A percentile compares a stretch with the other conserved stretches of the same genome.
Conservation (phyloP, 2,113 vertebrate species). For the Corythoichthys intestinalis region DNA sequence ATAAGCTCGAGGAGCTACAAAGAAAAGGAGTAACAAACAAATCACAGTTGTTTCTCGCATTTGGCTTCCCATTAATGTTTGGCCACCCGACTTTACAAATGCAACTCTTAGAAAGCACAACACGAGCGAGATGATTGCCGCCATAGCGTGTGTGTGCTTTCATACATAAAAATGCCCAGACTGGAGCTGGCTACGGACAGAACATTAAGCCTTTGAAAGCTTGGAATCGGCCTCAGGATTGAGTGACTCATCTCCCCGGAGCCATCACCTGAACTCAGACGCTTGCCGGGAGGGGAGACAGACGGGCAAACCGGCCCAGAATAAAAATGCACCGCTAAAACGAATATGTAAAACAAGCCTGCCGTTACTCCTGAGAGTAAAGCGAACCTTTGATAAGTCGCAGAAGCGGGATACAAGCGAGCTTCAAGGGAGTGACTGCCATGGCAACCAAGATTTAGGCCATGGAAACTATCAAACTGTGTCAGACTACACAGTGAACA, state of each 20-base stretch:
- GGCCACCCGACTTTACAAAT: neutral
- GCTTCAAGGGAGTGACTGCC: slow-evolving; percentile 5
- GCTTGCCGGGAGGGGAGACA: slow-evolving; percentile 9
- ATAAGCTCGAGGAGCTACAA: neutral
- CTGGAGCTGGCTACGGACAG: slow-evolving; percentile 17
- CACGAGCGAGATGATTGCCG: neutral
- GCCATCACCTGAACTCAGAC: slow-evolving; percentile 42
- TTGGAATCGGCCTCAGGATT: slow-evolving; percentile 9
- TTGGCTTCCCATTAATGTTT: neutral
- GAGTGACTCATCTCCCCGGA: slow-evolving; percentile 12
- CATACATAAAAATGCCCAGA: slow-evolving; percentile 12
- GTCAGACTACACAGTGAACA: neutral
- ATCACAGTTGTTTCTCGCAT: neutral
- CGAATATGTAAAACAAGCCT: neutral
- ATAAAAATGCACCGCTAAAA: neutral
- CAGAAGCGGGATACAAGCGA: neutral
- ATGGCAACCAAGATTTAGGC: slow-evolving; percentile 3
- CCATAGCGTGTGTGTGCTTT: neutral
- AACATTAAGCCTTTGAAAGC: slow-evolving; percentile 32
- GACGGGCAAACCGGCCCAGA: neutral
- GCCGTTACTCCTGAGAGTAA: neutral
- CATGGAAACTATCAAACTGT: neutral
- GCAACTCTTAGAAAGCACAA: slow-evolving; percentile 1
- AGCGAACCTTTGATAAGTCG: neutral
- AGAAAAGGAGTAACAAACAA: neutral